Percentiles rank a stretch among this genome's conserved stretches.
These are phyloP conservation scores for Cryptus viduatorius DNA, from an alignment of 2,888 invertebrate species.

Conservation along the genomic window DNA sequence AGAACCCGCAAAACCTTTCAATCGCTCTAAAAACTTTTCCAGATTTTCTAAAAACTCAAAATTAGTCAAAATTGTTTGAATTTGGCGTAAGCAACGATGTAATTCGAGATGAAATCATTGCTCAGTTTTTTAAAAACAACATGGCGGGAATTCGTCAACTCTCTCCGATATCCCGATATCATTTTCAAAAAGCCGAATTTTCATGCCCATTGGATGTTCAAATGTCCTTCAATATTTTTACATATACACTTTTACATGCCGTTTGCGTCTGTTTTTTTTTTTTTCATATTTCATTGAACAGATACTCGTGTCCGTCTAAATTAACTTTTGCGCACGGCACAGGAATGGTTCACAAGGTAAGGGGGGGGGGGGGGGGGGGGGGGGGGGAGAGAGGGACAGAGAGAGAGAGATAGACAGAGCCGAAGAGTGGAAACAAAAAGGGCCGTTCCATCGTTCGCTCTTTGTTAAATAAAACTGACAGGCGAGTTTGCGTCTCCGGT, in stretches of 20 bases:
- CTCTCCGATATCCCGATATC: background rate
- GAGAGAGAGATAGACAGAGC: background rate
- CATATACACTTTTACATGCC: background rate
- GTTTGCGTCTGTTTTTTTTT: background rate
- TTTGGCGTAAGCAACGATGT: too few relatives aligned
- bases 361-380: too few relatives aligned
- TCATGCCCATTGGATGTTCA: background rate
- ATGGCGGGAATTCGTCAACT: background rate
- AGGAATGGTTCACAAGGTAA: background rate
- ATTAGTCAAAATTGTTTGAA: too few relatives aligned
- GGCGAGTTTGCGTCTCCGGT: constrained; percentile 22
- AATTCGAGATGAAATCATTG: too few relatives aligned
- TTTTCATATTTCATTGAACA: background rate
- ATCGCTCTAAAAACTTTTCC: too few relatives aligned
- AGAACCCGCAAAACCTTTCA: too few relatives aligned
- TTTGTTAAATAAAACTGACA: constrained; percentile 39
- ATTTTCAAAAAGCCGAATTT: background rate
- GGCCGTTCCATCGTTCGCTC: constrained; percentile 14
- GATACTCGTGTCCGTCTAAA: constrained; percentile 7
- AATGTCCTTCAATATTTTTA: background rate
- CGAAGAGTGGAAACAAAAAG: constrained; percentile 18
- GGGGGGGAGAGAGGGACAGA: too few relatives aligned
- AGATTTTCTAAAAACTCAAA: too few relatives aligned
- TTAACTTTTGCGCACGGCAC: background rate
- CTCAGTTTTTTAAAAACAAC: too few relatives aligned